Percentiles rank a stretch among this genome's conserved stretches.
Conservation (phyloP, 2,797 vertebrate species). For the Acanthurus leucopareius region DNA sequence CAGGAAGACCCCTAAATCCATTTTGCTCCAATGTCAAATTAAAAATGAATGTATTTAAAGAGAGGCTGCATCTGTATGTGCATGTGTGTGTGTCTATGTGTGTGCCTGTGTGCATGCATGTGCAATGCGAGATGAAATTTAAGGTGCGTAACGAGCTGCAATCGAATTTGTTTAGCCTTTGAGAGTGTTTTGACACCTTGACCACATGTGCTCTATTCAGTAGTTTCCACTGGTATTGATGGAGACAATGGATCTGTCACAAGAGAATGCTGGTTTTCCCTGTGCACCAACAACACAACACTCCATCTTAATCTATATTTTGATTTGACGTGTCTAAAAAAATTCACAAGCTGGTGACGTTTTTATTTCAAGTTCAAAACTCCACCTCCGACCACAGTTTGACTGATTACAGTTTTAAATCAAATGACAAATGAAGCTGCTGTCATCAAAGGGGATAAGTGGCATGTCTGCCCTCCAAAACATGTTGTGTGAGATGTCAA, state of each 20-base stretch:
- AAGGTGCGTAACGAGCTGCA: constrained; percentile 44
- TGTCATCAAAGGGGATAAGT: constrained; percentile 46
- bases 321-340: constrained; percentile 4
- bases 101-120: constrained; percentile 6
- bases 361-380: constrained; percentile 4
- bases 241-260: constrained; percentile 25
- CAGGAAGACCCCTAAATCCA: background rate
- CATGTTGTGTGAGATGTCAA: constrained; percentile 44
- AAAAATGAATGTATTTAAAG: constrained; percentile 1
- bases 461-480: constrained; percentile 34
- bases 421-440: constrained; percentile 32
- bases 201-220: constrained; percentile 53
- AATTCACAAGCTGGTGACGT: background rate
- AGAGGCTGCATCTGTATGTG: constrained; percentile 10
- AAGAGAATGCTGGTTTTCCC: constrained; percentile 20
- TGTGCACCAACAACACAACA: constrained; percentile 8
- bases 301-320: background rate
- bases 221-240: constrained; percentile 42
- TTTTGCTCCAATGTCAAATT: constrained; percentile 1
- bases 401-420: constrained; percentile 13
- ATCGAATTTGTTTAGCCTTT: constrained; percentile 61
- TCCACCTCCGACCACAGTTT: background rate
- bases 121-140: constrained; percentile 43
- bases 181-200: constrained; percentile 64
- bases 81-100: constrained; percentile 24